These are phyloP conservation scores for Rhorus exstirpatorius DNA, from an alignment of 2,888 invertebrate genomes.

Conservation along the genomic window DNA sequence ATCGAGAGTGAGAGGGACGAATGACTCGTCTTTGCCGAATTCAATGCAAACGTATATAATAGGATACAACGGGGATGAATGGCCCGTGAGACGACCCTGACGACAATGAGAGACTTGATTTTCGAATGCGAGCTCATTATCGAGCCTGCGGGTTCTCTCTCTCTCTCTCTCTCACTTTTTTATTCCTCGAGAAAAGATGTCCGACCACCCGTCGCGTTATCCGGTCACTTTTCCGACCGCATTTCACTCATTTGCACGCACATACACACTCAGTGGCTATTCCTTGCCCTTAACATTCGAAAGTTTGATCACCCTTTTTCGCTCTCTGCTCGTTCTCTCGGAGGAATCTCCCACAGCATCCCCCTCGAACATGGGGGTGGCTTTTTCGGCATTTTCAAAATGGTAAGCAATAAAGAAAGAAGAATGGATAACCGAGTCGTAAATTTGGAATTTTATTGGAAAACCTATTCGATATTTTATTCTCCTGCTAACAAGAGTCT, in stretches of 20 bases:
- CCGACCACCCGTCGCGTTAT: slow-evolving; percentile 75
- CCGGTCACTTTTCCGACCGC: slow-evolving; percentile 72
- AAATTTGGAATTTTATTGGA: slow-evolving; percentile 63
- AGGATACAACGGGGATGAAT: slow-evolving; percentile 79
- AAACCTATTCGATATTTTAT: slow-evolving; percentile 8
- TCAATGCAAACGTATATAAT: slow-evolving; percentile 72
- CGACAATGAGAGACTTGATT: slow-evolving; percentile 83
- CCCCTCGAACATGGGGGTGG: slow-evolving; percentile 55
- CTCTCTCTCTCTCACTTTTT: slow-evolving; percentile 24
- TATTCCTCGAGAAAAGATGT: slow-evolving; percentile 56
- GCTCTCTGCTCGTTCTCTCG: slow-evolving; percentile 25
- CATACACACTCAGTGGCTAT: background rate
- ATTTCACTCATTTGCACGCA: slow-evolving; percentile 57
- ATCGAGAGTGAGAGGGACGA: slow-evolving; percentile 54
- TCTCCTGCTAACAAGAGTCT: slow-evolving; percentile 60
- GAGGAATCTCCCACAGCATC: background rate
- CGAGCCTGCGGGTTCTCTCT: slow-evolving; percentile 70
- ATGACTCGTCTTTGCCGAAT: slow-evolving; percentile 69
- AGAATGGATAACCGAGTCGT: slow-evolving; percentile 41
- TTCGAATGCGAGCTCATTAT: slow-evolving; percentile 82
- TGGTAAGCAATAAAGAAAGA: slow-evolving; percentile 13
- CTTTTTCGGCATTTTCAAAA: slow-evolving; percentile 17
- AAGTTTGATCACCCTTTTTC: slow-evolving; percentile 24
- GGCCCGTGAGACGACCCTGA: slow-evolving; percentile 56
- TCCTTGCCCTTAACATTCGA: background rate